Percentiles rank a stretch among this genome's conserved stretches.
Evolutionary conservation across 92 coral and sea anemone genomes (phyloP).

Genomic region (Meandrina meandrites): DNA sequence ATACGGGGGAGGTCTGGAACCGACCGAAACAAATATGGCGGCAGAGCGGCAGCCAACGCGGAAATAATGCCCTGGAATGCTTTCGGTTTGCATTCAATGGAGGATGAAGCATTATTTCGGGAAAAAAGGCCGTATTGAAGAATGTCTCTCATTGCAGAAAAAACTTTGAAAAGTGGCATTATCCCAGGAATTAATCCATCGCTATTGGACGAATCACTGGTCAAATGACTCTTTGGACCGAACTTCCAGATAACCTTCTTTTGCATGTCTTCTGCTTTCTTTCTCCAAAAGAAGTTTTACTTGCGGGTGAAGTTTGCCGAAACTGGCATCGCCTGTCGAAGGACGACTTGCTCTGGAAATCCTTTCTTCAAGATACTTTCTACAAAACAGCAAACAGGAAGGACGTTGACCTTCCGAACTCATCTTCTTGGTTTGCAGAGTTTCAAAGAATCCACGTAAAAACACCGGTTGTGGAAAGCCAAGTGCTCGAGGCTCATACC

Average conservation of each 20-base stretch:
- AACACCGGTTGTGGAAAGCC: constrained; percentile 65
- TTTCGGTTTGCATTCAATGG: too few relatives aligned
- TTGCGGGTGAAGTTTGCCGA: constrained; percentile 61
- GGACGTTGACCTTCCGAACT: constrained; percentile 4
- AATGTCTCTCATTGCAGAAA: background rate
- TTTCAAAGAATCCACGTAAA: constrained; percentile 59
- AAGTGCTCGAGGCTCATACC: constrained; percentile 61
- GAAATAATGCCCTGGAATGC: too few relatives aligned
- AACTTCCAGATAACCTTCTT: constrained; percentile 74
- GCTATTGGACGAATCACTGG: background rate
- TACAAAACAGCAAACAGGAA: constrained; percentile 11
- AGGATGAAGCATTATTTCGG: too few relatives aligned
- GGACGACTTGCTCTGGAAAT: constrained; percentile 80
- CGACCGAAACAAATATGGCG: too few relatives aligned
- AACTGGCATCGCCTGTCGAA: constrained; percentile 71
- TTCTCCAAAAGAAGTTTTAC: constrained; percentile 61
- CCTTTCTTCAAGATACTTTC: constrained; percentile 32
- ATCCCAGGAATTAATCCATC: background rate
- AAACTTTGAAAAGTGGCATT: background rate
- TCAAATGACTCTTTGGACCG: constrained; percentile 45
- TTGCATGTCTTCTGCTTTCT: constrained; percentile 66
- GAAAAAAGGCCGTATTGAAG: too few relatives aligned
- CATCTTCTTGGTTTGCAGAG: constrained; percentile 66
- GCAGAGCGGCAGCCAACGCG: too few relatives aligned
- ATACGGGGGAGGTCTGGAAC: too few relatives aligned